Evolutionary conservation across 1,140 invertebrate genomes (phyloP).

Genomic region (Drosophila ananassae): DNA sequence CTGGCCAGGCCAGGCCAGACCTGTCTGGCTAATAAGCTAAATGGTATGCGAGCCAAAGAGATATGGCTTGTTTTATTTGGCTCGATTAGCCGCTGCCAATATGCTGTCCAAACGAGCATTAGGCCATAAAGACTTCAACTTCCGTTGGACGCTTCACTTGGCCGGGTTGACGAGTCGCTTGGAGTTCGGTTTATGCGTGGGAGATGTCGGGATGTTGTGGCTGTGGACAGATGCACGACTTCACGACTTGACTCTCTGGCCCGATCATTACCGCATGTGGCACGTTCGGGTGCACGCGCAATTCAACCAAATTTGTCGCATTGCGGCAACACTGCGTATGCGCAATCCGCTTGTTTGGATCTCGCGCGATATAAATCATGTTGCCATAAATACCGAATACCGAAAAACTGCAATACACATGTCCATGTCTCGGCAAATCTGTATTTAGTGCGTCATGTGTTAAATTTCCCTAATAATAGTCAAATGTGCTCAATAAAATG

Average conservation of each 20-base stretch:
- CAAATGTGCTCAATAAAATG: constrained; percentile 83
- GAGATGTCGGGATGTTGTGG: neutral
- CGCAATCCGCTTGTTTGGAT: constrained; percentile 50
- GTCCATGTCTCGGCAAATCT: constrained; percentile 44
- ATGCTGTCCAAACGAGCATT: constrained; percentile 55
- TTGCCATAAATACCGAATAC: constrained; percentile 63
- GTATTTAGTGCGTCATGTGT: constrained; percentile 56
- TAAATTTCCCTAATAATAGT: constrained; percentile 83
- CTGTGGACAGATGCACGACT: neutral
- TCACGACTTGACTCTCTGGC: constrained; percentile 25
- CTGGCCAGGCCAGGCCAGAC: constrained; percentile 12
- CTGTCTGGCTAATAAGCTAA: constrained; percentile 28
- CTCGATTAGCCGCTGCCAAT: constrained; percentile 60
- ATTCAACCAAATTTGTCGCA: constrained; percentile 69
- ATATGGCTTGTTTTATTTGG: constrained; percentile 64
- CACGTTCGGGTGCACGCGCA: constrained; percentile 58
- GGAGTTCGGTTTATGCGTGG: constrained; percentile 3
- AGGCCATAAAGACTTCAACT: constrained; percentile 54
- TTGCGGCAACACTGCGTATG: constrained; percentile 65
- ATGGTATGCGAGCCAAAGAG: constrained; percentile 41
- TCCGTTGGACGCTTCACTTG: constrained; percentile 45
- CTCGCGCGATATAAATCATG: constrained; percentile 68
- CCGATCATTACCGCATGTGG: constrained; percentile 29
- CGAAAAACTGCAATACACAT: constrained; percentile 32
- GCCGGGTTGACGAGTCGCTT: constrained; percentile 17